These are phyloP conservation scores for Pandemis corylana DNA, from an alignment of 2,888 invertebrate genomes.

Conservation along the genomic window DNA sequence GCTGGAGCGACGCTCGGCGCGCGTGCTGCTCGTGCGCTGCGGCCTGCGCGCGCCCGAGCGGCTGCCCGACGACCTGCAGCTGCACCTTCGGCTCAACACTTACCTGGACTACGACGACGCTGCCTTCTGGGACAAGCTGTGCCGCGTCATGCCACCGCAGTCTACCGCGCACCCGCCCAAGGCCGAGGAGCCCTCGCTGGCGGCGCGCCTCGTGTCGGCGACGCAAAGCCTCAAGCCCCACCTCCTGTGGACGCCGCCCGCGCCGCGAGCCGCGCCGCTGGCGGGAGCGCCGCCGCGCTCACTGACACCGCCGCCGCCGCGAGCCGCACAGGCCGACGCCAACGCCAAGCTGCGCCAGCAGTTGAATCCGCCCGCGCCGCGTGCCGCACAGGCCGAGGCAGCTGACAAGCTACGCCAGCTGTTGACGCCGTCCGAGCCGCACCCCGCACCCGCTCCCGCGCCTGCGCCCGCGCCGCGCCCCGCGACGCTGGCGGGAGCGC, in stretches of 20 bases:
- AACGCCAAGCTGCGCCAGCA: no score
- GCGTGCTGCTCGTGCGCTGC: slow-evolving; percentile 21
- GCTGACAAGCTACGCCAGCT: background rate
- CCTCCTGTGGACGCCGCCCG: background rate
- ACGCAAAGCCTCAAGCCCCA: background rate
- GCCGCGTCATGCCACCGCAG: slow-evolving; percentile 20
- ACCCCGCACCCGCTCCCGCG: no score
- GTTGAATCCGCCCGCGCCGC: no score
- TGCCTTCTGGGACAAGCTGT: slow-evolving; percentile 30
- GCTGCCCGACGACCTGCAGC: slow-evolving; percentile 20
- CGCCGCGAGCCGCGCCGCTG: background rate
- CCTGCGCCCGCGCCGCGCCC: no score
- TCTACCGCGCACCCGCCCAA: background rate
- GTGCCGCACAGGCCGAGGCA: background rate
- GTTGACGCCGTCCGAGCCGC: background rate
- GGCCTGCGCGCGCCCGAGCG: slow-evolving; percentile 16
- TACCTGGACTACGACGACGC: slow-evolving; percentile 19
- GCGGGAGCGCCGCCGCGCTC: background rate
- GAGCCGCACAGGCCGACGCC: no score
- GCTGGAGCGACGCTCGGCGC: slow-evolving; percentile 81
- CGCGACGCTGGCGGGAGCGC: no score
- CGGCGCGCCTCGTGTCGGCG: background rate
- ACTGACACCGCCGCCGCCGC: no score
- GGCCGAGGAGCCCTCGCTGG: background rate
- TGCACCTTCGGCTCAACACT: slow-evolving; percentile 23